These are phyloP conservation scores for Drosophila obscura DNA, from an alignment of 1,140 invertebrate genomes.

Conservation along the genomic window DNA sequence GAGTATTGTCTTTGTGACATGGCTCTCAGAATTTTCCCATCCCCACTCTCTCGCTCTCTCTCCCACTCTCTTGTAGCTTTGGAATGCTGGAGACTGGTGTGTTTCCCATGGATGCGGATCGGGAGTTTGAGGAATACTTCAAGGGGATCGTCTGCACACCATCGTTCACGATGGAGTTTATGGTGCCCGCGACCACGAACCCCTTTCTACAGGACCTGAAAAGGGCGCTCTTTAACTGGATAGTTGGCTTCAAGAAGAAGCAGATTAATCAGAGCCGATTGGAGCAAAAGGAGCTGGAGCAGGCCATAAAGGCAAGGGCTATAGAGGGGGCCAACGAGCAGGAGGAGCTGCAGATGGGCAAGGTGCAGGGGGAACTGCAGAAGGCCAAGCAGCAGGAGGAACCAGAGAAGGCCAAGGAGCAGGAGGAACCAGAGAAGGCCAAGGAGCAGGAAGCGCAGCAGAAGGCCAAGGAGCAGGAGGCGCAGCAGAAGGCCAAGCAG, in stretches of 20 bases:
- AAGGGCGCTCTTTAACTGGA: slow-evolving; percentile 33
- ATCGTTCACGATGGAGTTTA: slow-evolving; percentile 13
- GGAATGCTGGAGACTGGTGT: slow-evolving; percentile 41
- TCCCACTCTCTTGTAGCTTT: slow-evolving; percentile 7
- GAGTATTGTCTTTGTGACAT: neutral
- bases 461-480: no score
- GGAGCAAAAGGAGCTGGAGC: no score
- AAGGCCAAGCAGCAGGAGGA: no score
- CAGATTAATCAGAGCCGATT: neutral
- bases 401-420: no score
- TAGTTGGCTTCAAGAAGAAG: slow-evolving; percentile 15
- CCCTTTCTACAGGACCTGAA: neutral
- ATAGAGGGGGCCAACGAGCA: no score
- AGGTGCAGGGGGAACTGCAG: no score
- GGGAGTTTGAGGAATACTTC: slow-evolving; percentile 2
- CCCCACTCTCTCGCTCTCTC: neutral
- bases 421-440: no score
- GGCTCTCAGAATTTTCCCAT: no score
- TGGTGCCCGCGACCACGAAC: slow-evolving; percentile 9
- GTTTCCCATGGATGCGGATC: slow-evolving; percentile 11
- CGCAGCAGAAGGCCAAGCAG: no score
- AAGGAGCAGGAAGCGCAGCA: no score
- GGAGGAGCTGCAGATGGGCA: no score
- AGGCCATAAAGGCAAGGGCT: no score
- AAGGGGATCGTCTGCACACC: slow-evolving; percentile 39